Evolutionary conservation across 2,888 invertebrate genomes (phyloP).

Genomic region (Drosophila birchii): DNA sequence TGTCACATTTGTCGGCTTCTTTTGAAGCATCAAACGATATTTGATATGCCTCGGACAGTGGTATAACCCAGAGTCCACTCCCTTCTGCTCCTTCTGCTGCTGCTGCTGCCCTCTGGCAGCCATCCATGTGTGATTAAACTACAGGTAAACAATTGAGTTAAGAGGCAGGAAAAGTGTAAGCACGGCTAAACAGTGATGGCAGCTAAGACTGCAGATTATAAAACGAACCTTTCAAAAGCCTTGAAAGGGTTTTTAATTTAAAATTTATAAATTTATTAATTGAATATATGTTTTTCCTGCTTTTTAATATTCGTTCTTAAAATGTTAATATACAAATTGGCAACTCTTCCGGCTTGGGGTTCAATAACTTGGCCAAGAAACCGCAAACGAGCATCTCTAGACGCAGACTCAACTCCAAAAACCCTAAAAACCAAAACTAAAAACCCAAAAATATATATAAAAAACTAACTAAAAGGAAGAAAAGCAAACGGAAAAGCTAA

Average conservation of each 20-base stretch:
- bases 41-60: slow-evolving; percentile 59
- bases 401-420: slow-evolving; percentile 7
- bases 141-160: slow-evolving; percentile 47
- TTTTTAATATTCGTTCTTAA: not conserved
- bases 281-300: too few relatives aligned
- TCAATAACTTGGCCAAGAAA: slow-evolving; percentile 56
- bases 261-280: not conserved
- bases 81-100: slow-evolving; percentile 19
- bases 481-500: slow-evolving; percentile 17
- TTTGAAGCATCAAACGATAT: slow-evolving; percentile 61
- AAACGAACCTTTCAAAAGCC: fast-evolving
- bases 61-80: not conserved
- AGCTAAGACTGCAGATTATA: not conserved
- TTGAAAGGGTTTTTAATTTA: not conserved
- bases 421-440: slow-evolving; percentile 12
- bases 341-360: slow-evolving; percentile 26
- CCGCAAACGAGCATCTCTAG: slow-evolving; percentile 15
- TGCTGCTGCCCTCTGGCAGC: not conserved
- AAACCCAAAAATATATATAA: slow-evolving; percentile 7
- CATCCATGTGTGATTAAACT: slow-evolving; percentile 71
- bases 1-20: slow-evolving; percentile 47
- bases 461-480: not conserved
- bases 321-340: not conserved
- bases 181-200: slow-evolving; percentile 10
- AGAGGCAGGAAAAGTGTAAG: slow-evolving; percentile 9